phyloP scores from a whole-genome alignment of 2,113 vertebrate species.

The Podocnemis expansa region DNA sequence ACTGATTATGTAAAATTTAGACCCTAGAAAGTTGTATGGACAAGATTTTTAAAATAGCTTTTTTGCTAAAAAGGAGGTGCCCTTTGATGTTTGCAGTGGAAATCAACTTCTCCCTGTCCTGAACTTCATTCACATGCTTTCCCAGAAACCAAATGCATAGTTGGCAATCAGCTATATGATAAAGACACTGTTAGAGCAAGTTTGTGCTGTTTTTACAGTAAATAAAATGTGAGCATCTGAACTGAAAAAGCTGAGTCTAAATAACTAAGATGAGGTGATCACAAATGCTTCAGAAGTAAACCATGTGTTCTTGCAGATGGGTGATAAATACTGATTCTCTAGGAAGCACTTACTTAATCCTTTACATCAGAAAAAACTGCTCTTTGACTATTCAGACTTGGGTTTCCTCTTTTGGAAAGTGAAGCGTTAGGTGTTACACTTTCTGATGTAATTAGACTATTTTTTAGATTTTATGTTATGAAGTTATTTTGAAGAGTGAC shows the following conservation, averaged over 20 bases:
- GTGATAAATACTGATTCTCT: neutral
- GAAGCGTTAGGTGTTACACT: neutral
- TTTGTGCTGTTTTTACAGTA: conserved; percentile 29
- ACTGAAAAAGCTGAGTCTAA: conserved; percentile 6
- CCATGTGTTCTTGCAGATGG: neutral
- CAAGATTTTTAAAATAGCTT: neutral
- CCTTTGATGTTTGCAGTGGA: neutral
- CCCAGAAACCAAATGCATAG: neutral
- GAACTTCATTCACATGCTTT: neutral
- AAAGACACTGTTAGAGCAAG: conserved; percentile 14
- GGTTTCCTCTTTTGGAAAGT: neutral
- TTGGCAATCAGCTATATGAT: conserved; percentile 38
- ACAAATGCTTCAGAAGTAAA: conserved; percentile 28
- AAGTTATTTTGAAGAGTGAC: neutral
- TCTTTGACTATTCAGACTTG: neutral
- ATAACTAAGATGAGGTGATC: neutral
- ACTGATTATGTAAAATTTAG: neutral
- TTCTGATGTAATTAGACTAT: neutral
- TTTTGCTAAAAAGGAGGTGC: neutral
- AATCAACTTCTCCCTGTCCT: neutral
- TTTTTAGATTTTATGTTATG: neutral
- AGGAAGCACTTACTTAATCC: neutral
- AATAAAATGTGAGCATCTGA: conserved; percentile 3
- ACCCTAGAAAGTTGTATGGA: neutral
- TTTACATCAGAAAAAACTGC: neutral